Percentiles rank a stretch among this genome's conserved stretches.
These are phyloP conservation scores for Cololabis saira DNA, from an alignment of 2,113 vertebrate genomes.

Conservation along the genomic window DNA sequence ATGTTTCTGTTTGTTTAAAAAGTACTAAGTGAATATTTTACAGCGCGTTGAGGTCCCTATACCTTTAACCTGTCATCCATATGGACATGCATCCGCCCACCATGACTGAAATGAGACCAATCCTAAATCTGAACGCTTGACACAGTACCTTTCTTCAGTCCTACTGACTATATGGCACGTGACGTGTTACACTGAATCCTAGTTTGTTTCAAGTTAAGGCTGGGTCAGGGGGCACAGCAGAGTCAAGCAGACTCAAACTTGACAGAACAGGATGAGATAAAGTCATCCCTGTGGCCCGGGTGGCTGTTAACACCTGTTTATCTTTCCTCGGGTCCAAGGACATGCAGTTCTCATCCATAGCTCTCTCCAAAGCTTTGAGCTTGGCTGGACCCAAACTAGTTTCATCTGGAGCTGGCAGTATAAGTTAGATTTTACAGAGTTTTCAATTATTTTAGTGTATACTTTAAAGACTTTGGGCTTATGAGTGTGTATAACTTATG, in stretches of 20 bases:
- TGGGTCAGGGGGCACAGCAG: background rate
- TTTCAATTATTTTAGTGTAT: slow-evolving; percentile 28
- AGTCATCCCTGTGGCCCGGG: slow-evolving; percentile 9
- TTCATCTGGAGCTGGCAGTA: slow-evolving; percentile 56
- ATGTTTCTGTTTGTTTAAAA: no score
- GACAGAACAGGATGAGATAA: slow-evolving; percentile 69
- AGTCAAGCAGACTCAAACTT: slow-evolving; percentile 50
- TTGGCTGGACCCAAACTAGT: slow-evolving; percentile 44
- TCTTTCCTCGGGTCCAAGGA: slow-evolving; percentile 73
- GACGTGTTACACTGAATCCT: slow-evolving; percentile 10
- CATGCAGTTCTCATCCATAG: slow-evolving; percentile 19
- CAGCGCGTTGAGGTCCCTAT: no score
- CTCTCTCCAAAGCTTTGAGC: slow-evolving; percentile 2
- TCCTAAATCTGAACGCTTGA: no score
- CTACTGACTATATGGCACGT: background rate
- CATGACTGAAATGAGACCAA: no score
- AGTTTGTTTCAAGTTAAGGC: background rate
- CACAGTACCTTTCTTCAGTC: background rate
- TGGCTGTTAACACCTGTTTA: slow-evolving; percentile 65
- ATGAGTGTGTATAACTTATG: slow-evolving; percentile 2
- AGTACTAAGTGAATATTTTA: no score
- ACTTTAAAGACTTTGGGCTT: slow-evolving; percentile 1
- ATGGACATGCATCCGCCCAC: no score
- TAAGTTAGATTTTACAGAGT: slow-evolving; percentile 12
- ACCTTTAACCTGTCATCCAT: no score